These are phyloP conservation scores for Eulemur rufifrons DNA, from an alignment of 2,113 vertebrate genomes.

Conservation along the genomic window DNA sequence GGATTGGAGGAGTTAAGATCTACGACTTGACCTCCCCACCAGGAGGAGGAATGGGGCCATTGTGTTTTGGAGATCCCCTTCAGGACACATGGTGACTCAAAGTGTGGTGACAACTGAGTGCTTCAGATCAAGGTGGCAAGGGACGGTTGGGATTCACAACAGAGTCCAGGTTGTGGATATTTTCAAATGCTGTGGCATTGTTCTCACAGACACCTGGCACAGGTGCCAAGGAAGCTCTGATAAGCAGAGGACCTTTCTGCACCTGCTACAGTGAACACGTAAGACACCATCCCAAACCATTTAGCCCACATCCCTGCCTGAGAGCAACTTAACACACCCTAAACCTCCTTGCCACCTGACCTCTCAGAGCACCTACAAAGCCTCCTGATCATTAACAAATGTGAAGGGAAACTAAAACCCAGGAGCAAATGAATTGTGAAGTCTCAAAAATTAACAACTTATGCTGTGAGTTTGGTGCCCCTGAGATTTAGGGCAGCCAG, in stretches of 20 bases:
- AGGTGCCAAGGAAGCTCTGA: not conserved
- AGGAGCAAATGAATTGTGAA: not conserved
- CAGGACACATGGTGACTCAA: not conserved
- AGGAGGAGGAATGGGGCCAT: not conserved
- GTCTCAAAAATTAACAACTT: not conserved
- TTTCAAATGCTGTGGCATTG: not conserved
- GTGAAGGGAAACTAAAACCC: not conserved
- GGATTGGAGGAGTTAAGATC: not conserved
- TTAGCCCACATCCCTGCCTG: not conserved
- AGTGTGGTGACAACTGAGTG: not conserved
- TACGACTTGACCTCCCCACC: not conserved
- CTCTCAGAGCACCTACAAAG: not conserved
- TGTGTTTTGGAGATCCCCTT: not conserved
- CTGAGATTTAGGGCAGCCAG: not conserved
- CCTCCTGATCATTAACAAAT: not conserved
- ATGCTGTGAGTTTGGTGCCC: too few relatives aligned
- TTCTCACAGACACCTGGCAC: not conserved
- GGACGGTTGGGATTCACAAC: not conserved
- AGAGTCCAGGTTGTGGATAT: accelerated
- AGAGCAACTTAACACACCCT: accelerated
- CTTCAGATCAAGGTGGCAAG: not conserved
- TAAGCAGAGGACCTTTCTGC: not conserved
- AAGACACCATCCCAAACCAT: not conserved
- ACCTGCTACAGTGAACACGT: not conserved
- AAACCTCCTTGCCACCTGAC: not conserved